A percentile compares a stretch with the other conserved stretches of the same genome.
Conservation (phyloP, 2,113 vertebrate species). For the Tragelaphus strepsiceros region DNA sequence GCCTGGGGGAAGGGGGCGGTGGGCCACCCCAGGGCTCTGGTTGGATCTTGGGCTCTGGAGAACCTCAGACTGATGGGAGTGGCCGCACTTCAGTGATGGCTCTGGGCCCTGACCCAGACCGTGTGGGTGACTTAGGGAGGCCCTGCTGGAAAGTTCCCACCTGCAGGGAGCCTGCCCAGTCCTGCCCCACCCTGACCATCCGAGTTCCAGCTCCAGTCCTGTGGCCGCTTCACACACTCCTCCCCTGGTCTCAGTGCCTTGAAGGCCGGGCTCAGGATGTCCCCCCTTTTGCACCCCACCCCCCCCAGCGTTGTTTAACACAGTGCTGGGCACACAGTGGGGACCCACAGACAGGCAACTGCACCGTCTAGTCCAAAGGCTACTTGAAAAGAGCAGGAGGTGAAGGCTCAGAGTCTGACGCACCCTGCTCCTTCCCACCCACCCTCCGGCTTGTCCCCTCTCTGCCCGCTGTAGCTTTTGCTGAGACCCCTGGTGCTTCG, state of each 20-base stretch:
- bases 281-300: not conserved
- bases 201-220: not conserved
- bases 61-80: not conserved
- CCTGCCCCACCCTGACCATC: not conserved
- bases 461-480: not conserved
- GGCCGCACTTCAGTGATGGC: not conserved
- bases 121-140: not conserved
- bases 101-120: not conserved
- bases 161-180: not conserved
- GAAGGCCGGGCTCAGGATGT: no score
- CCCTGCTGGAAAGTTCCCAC: no score
- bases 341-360: not conserved
- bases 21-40: not conserved
- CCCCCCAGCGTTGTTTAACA: not conserved
- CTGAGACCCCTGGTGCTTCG: not conserved
- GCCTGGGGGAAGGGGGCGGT: fast-evolving
- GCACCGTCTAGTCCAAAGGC: not conserved
- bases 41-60: not conserved
- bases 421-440: fast-evolving
- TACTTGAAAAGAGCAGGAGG: not conserved
- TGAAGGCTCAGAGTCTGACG: not conserved
- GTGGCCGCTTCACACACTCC: not conserved
- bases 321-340: not conserved
- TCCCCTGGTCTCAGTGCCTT: not conserved
- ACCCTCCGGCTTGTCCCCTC: not conserved